phyloP scores from a whole-genome alignment of 2,113 vertebrate species.

The Misgurnus anguillicaudatus region DNA sequence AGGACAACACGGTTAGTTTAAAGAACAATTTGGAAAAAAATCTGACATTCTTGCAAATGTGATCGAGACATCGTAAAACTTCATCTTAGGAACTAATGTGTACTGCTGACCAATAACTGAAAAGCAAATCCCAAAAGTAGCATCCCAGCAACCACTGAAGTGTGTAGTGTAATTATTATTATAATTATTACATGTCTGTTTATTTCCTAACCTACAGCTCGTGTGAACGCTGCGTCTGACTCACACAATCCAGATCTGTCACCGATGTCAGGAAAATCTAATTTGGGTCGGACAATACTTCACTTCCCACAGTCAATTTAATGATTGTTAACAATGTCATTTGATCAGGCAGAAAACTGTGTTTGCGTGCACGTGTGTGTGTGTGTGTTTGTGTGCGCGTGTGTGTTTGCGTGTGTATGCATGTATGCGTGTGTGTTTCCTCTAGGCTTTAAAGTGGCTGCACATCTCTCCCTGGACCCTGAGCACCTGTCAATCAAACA shows the following conservation, averaged over 20 bases:
- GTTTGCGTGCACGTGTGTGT: constrained; percentile 54
- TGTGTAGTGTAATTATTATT: not conserved
- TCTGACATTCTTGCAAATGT: too few relatives aligned
- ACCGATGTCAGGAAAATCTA: constrained; percentile 70
- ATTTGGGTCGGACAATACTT: constrained; percentile 73
- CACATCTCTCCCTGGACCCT: constrained; percentile 51
- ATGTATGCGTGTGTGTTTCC: constrained; percentile 38
- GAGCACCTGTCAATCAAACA: constrained; percentile 61
- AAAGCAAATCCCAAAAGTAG: too few relatives aligned
- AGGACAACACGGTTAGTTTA: not conserved
- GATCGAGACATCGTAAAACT: too few relatives aligned
- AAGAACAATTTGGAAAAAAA: not conserved
- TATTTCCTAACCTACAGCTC: constrained; percentile 26
- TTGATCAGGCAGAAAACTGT: constrained; percentile 71
- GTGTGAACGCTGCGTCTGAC: constrained; percentile 4
- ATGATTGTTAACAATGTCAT: constrained; percentile 83
- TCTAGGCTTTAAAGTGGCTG: constrained; percentile 51
- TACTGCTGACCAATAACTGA: too few relatives aligned
- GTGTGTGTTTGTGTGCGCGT: constrained; percentile 50
- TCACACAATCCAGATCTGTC: constrained; percentile 71
- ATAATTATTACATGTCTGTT: not conserved
- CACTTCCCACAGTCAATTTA: constrained; percentile 76
- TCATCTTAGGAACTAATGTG: too few relatives aligned
- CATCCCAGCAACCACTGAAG: too few relatives aligned
- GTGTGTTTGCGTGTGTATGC: constrained; percentile 40